Evolutionary conservation across 2,113 vertebrate species (phyloP), one percentile per base, ranked within the genome.

Genomic region (Glaucomys volans): DNA sequence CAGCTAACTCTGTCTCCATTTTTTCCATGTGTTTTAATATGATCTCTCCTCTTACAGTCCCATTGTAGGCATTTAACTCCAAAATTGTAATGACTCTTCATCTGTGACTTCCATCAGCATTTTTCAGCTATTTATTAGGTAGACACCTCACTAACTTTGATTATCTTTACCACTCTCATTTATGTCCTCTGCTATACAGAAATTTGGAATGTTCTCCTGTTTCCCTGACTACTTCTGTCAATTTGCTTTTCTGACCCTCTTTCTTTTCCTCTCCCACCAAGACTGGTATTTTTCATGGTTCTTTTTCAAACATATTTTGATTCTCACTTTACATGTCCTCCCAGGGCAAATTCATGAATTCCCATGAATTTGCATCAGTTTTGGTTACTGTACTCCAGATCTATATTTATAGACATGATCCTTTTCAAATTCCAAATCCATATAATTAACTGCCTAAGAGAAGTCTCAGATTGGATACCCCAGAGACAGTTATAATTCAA

Each of bases 271-370:
- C 4, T 66, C 8, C 11, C 5, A 67, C 37, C 26, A 74, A 83
- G 22, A 0, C 7, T 32, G 17, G 9, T 42, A 28, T 77, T 83
- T 44, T 84, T 74, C 13, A 12, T 8, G 5, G 3, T 40, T 84
- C 64, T 95, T 88, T 91, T 57, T 66, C 16, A 83, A 59, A 69
- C 11, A 57, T 82, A 57, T 37, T 91, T 91, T 64, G 62, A 28
- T 44, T 54, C 13, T 54, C 16, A n/a, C 7, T 37, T 62, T 54
- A 20, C 10, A 32, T 5, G 35, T 71, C 83, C 28, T 94, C 35
- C 28, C 42, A 79, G 16, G 20, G 44, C 16, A 77, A 42, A 50
- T 16, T 67, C n/a, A 32, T 50, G 9, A 52, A 2, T 94, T 80
- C 6, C 40, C 12, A 18, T 30, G 57, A 62, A 35, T 37, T 84